Evolutionary conservation across 2,113 vertebrate species (phyloP).

Genomic region (Collichthys lucidus): DNA sequence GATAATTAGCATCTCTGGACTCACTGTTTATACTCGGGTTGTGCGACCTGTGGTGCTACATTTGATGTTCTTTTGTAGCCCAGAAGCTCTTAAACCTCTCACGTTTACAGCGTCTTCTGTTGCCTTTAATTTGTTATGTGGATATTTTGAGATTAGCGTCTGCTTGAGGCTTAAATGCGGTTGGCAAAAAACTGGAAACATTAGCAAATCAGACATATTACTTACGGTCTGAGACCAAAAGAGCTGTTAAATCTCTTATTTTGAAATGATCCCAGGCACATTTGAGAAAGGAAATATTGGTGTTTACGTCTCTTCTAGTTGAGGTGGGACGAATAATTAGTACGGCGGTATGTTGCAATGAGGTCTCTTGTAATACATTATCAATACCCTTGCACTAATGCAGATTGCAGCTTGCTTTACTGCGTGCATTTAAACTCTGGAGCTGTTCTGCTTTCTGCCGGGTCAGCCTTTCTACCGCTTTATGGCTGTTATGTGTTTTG

Average conservation of each 20-base stretch:
- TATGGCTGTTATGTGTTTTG: not conserved
- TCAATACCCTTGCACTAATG: slow-evolving; percentile 15
- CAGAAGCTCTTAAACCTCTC: not conserved
- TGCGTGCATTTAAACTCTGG: slow-evolving; percentile 7
- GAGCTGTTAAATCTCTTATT: not conserved
- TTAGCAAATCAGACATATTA: not conserved
- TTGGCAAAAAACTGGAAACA: not conserved
- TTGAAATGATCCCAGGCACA: not conserved
- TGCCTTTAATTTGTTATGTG: not conserved
- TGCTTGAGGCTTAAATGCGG: no score
- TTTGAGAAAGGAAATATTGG: not conserved
- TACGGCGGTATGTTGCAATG: not conserved
- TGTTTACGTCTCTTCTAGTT: not conserved
- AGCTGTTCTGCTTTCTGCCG: slow-evolving; percentile 13
- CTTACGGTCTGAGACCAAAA: not conserved
- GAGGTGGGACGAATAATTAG: not conserved
- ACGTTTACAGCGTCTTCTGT: not conserved
- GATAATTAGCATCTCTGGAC: not conserved
- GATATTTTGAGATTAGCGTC: slow-evolving; percentile 1
- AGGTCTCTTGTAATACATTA: not conserved
- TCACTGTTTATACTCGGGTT: not conserved
- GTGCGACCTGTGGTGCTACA: not conserved
- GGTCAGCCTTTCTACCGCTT: slow-evolving; percentile 9
- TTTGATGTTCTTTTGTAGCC: slow-evolving; percentile 6
- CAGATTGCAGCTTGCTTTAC: not conserved